phyloP scores from a whole-genome alignment of 2,113 vertebrate species.

The Trichechus manatus region DNA sequence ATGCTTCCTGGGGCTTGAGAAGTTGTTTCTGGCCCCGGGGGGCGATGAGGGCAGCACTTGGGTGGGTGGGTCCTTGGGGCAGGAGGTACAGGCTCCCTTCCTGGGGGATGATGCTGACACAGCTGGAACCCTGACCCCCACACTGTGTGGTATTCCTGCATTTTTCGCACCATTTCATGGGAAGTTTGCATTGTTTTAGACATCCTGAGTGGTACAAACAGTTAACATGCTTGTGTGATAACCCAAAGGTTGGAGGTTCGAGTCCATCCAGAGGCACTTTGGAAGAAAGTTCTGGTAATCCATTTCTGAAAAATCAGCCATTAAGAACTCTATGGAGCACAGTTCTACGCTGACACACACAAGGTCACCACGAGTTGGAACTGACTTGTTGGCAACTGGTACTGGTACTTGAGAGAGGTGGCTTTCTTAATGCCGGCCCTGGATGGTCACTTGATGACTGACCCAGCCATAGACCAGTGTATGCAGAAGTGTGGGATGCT shows the following conservation, averaged over 20 bases:
- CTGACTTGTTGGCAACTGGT: neutral
- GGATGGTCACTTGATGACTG: neutral
- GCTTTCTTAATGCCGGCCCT: neutral
- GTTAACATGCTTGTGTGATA: neutral
- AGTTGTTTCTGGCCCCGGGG: neutral
- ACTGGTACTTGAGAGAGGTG: neutral
- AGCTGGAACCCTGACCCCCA: neutral
- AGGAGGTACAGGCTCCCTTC: neutral
- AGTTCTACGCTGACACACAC: neutral
- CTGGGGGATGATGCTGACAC: rapidly evolving
- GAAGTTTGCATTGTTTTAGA: neutral
- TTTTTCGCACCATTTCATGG: neutral
- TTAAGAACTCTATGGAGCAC: neutral
- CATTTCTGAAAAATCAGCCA: neutral
- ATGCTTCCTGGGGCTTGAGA: neutral
- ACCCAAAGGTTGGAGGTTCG: neutral
- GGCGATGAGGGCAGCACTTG: neutral
- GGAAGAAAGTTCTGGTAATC: neutral
- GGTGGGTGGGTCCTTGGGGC: neutral
- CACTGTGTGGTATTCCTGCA: rapidly evolving
- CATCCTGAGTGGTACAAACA: neutral
- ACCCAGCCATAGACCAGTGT: neutral
- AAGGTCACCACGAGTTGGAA: neutral
- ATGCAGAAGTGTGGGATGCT: rapidly evolving
- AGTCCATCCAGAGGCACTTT: neutral